phyloP scores from a whole-genome alignment of 2,797 vertebrate species.

The Oreochromis grahami region DNA sequence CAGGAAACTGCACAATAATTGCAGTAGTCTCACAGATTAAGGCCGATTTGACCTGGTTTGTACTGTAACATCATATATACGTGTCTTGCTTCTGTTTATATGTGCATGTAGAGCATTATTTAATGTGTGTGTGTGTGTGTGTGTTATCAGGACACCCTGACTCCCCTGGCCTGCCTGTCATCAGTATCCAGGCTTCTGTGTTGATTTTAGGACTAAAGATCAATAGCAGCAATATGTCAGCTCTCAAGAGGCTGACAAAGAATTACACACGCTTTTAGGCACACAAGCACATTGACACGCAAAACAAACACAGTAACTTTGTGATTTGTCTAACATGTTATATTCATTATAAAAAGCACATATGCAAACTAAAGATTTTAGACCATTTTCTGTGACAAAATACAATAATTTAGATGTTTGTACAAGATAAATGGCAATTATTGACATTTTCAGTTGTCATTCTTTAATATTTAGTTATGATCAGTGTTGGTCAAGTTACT shows the following conservation, averaged over 20 bases:
- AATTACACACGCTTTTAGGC: slow-evolving; percentile 77
- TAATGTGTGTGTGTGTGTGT: slow-evolving; percentile 18
- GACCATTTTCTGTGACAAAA: background rate
- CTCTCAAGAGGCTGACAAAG: slow-evolving; percentile 77
- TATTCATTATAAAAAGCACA: background rate
- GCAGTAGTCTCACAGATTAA: background rate
- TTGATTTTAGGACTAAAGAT: slow-evolving; percentile 82
- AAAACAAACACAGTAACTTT: slow-evolving; percentile 5
- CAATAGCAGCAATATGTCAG: slow-evolving; percentile 86
- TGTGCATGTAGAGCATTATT: slow-evolving; percentile 5
- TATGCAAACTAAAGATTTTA: background rate
- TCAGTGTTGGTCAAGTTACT: too few relatives aligned
- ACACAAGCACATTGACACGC: slow-evolving; percentile 64
- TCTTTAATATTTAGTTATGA: background rate
- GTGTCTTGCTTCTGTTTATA: slow-evolving; percentile 25
- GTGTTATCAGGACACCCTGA: slow-evolving; percentile 61
- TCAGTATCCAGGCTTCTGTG: slow-evolving; percentile 73
- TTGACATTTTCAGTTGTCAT: background rate
- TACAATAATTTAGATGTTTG: background rate
- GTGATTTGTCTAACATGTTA: background rate
- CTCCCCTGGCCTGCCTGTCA: slow-evolving; percentile 57
- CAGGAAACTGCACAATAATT: background rate
- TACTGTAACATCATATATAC: slow-evolving; percentile 20
- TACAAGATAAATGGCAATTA: background rate
- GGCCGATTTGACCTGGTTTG: slow-evolving; percentile 8